Evolutionary conservation across 2,888 invertebrate species (phyloP).

Genomic region (Cantharis rufa): DNA sequence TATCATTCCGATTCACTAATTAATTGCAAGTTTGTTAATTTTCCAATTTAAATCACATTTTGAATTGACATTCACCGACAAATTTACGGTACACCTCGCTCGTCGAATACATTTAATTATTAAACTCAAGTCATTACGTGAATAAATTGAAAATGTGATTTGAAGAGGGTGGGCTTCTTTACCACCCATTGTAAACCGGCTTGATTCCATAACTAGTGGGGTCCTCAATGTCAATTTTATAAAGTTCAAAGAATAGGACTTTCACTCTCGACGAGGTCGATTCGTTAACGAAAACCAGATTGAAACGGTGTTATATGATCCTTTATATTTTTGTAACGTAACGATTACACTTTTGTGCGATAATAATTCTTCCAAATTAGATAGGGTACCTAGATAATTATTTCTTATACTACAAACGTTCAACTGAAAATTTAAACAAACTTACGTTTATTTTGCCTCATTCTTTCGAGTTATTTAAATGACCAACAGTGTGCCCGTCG

Average conservation of each 20-base stretch:
- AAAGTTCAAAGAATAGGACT: conserved; percentile 29
- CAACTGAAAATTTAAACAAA: neutral
- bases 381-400: neutral
- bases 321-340: neutral
- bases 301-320: conserved; percentile 20
- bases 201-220: conserved; percentile 23
- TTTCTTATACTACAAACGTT: neutral
- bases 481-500: neutral
- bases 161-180: conserved; percentile 21
- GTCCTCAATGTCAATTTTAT: conserved; percentile 35
- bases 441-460: neutral
- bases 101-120: neutral
- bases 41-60: neutral
- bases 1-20: neutral
- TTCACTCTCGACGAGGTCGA: conserved; percentile 34
- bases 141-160: conserved; percentile 9
- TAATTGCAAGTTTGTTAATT: neutral
- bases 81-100: neutral
- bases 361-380: neutral
- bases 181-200: conserved; percentile 16
- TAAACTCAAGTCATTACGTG: neutral
- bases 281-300: conserved; percentile 37
- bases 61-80: neutral
- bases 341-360: neutral
- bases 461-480: neutral